Conservation (phyloP, 1,140 invertebrate genomes). For the Probaryconus sp. region DNA sequence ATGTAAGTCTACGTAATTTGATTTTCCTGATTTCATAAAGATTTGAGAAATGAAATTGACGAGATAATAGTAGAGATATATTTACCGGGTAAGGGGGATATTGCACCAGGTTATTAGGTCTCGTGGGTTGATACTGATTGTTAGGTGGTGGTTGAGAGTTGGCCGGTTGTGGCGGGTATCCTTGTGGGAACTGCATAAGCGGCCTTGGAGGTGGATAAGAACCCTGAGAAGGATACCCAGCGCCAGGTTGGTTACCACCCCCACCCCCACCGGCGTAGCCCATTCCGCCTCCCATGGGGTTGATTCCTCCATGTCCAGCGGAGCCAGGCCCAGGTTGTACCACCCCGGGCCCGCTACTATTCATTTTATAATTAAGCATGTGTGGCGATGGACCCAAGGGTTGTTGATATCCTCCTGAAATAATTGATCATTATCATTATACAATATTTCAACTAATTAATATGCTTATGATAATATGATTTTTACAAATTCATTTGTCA, state of each 20-base stretch:
- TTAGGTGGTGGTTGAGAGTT: slow-evolving; percentile 75
- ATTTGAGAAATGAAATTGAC: neutral
- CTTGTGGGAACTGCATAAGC: slow-evolving; percentile 75
- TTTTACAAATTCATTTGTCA: too few relatives aligned
- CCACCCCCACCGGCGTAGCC: slow-evolving; percentile 72
- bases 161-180: slow-evolving; percentile 72
- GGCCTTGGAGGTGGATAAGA: slow-evolving; percentile 74
- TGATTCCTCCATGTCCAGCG: slow-evolving; percentile 72
- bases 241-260: slow-evolving; percentile 74
- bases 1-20: too few relatives aligned
- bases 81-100: slow-evolving; percentile 76
- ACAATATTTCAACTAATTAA: too few relatives aligned
- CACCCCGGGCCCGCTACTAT: slow-evolving; percentile 72
- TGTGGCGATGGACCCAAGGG: slow-evolving; percentile 82
- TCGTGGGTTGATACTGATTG: slow-evolving; percentile 76
- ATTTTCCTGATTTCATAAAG: neutral
- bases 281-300: slow-evolving; percentile 73
- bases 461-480: too few relatives aligned
- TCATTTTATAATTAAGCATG: slow-evolving; percentile 81
- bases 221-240: slow-evolving; percentile 74
- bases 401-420: slow-evolving; percentile 79
- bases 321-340: slow-evolving; percentile 72
- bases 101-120: slow-evolving; percentile 76
- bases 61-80: neutral
- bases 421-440: too few relatives aligned